These are phyloP conservation scores for Phyllostomus hastatus DNA, from an alignment of 2,113 vertebrate species.

Conservation along the genomic window DNA sequence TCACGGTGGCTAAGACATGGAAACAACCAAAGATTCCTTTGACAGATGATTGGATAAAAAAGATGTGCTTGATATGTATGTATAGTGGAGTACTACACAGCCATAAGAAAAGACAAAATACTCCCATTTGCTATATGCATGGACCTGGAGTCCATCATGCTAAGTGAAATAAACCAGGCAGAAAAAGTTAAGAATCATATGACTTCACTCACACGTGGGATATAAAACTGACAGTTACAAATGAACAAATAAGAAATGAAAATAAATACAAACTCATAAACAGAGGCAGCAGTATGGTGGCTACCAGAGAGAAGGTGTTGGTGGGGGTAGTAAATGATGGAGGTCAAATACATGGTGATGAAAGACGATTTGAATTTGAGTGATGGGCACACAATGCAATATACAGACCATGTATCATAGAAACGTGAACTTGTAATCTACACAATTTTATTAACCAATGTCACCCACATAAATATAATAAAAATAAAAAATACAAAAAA, in stretches of 20 bases:
- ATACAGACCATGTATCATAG: background rate
- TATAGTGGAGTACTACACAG: background rate
- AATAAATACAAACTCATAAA: background rate
- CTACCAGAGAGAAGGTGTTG: background rate
- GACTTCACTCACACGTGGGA: background rate
- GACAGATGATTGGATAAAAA: background rate
- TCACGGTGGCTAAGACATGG: background rate
- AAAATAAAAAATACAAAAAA: background rate
- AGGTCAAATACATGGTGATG: background rate
- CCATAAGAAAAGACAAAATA: background rate
- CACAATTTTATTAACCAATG: background rate
- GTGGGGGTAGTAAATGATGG: background rate
- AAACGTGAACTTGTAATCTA: background rate
- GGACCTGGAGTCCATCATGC: background rate
- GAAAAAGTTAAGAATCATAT: background rate
- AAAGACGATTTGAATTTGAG: background rate
- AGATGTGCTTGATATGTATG: background rate
- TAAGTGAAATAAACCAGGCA: background rate
- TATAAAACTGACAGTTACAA: background rate
- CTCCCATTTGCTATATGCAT: background rate
- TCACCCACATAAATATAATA: background rate
- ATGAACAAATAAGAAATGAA: background rate
- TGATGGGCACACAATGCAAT: background rate
- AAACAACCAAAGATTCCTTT: background rate
- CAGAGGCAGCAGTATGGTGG: background rate